phyloP scores from a whole-genome alignment of 2,113 vertebrate genomes.

The Tursiops truncatus region DNA sequence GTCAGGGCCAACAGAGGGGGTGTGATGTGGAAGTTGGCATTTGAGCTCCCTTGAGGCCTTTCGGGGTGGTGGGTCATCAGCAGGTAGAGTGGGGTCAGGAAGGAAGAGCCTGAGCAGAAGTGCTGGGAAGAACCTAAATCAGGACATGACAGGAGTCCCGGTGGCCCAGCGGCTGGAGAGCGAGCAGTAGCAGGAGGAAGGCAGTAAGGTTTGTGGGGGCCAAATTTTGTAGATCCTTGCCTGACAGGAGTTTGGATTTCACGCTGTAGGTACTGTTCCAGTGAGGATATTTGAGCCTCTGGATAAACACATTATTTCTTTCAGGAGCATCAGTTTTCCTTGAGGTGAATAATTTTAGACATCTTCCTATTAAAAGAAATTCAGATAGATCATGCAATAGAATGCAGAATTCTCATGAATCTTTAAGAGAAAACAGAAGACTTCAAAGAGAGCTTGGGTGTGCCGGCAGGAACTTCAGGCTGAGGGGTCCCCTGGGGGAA shows the following conservation, averaged over 20 bases:
- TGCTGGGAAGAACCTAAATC: neutral
- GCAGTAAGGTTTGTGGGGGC: neutral
- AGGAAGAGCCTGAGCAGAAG: neutral
- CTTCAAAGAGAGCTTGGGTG: conserved; percentile 39
- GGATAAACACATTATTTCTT: conserved; percentile 21
- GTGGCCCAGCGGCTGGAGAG: neutral
- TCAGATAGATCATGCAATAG: conserved; percentile 20
- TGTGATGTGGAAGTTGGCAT: neutral
- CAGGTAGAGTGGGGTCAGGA: neutral
- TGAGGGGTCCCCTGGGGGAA: neutral
- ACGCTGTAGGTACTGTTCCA: neutral
- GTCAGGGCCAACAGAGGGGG: neutral
- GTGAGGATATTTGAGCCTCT: neutral
- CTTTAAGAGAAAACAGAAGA: conserved; percentile 53
- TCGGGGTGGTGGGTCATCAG: neutral
- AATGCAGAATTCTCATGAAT: conserved; percentile 48
- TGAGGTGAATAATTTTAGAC: conserved; percentile 53
- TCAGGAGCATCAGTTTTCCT: conserved; percentile 41
- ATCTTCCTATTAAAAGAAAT: conserved; percentile 60
- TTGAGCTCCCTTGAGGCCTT: neutral
- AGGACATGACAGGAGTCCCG: neutral
- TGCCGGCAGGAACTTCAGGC: neutral
- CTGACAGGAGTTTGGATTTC: neutral
- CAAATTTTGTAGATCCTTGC: neutral
- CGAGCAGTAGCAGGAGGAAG: neutral